Conservation (phyloP, 2,113 vertebrate species). For the Reinhardtius hippoglossoides region DNA sequence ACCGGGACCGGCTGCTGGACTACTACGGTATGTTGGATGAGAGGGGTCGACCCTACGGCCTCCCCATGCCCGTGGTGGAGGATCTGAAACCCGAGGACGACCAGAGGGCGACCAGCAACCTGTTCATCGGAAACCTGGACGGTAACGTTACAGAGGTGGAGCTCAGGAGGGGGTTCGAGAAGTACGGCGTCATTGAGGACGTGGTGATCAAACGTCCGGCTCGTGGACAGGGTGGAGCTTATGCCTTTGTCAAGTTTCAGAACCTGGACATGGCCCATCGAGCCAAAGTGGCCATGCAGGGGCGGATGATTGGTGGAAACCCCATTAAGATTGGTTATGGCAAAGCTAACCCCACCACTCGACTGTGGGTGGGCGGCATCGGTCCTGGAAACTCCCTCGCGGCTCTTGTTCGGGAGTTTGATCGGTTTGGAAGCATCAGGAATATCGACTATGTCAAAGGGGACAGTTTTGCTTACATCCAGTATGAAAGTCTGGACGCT, state of each 20-base stretch:
- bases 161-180: constrained; percentile 92
- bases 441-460: constrained; percentile 98
- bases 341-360: constrained; percentile 95
- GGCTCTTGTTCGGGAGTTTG: constrained; percentile 93
- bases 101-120: constrained; percentile 94
- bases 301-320: constrained; percentile 92
- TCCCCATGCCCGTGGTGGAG: constrained; percentile 85
- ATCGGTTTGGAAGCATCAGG: constrained; percentile 96
- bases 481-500: constrained; percentile 96
- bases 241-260: constrained; percentile 98
- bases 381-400: constrained; percentile 92
- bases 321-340: constrained; percentile 97
- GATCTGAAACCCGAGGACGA: constrained; percentile 97
- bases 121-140: constrained; percentile 97
- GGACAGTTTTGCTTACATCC: constrained; percentile 96
- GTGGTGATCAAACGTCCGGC: constrained; percentile 96
- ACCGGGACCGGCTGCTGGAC: constrained; percentile 90
- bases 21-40: constrained; percentile 94
- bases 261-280: constrained; percentile 98
- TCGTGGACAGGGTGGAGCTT: constrained; percentile 91
- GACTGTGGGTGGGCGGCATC: constrained; percentile 96
- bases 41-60: constrained; percentile 88
- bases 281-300: constrained; percentile 98
- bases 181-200: constrained; percentile 96
- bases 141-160: constrained; percentile 92